A percentile compares a stretch with the other conserved stretches of the same genome.
Conservation (phyloP, 92 coral and sea anemone genomes). For the Zoanthus sansibaricus region DNA sequence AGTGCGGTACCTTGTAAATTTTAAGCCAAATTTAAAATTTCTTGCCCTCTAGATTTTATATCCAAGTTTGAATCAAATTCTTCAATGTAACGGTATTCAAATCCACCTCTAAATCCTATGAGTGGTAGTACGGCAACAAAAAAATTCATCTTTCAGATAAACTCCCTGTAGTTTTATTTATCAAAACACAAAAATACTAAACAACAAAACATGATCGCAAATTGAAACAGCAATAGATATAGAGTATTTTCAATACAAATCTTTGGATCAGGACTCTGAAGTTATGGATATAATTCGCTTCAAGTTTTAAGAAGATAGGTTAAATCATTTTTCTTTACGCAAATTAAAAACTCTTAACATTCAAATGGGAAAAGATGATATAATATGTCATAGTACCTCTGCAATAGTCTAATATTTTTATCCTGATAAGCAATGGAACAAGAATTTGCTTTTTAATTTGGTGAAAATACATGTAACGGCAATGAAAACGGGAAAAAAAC, state of each 20-base stretch:
- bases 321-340: constrained; percentile 1
- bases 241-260: neutral
- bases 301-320: neutral
- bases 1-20: constrained; percentile 1
- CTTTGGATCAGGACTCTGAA: neutral
- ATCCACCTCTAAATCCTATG: neutral
- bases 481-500: neutral
- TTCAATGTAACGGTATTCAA: constrained; percentile 30
- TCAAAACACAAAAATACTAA: neutral
- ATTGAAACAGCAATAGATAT: neutral
- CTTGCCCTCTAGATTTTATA: neutral
- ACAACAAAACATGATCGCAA: neutral
- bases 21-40: neutral
- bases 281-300: neutral
- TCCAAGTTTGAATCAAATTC: constrained; percentile 11
- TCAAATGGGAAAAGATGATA: constrained; percentile 1
- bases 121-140: neutral
- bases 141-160: neutral
- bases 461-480: constrained; percentile 20
- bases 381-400: constrained; percentile 15
- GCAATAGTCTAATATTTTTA: constrained; percentile 10
- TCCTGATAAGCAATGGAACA: constrained; percentile 6
- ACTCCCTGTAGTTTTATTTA: neutral
- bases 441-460: constrained; percentile 19
- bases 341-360: constrained; percentile 15